These are phyloP conservation scores for Standfussiana lucernea DNA, from an alignment of 2,888 invertebrate species.

Conservation along the genomic window DNA sequence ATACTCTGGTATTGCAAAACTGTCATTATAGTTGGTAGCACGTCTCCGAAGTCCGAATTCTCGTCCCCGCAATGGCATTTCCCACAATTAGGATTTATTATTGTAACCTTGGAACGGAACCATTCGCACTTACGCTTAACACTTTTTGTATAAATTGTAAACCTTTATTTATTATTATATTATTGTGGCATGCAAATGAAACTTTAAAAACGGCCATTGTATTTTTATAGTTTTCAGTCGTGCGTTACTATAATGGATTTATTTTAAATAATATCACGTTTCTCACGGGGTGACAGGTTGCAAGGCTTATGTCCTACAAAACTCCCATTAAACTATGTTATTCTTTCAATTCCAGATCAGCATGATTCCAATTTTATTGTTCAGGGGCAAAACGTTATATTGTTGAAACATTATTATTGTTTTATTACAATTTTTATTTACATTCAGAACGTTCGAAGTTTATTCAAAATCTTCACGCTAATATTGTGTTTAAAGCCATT, in stretches of 20 bases:
- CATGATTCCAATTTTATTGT: conserved; percentile 69
- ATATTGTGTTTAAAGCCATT: conserved; percentile 65
- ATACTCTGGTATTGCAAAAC: conserved; percentile 6
- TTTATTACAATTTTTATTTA: conserved; percentile 66
- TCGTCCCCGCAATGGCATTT: not conserved
- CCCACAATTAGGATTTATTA: conserved; percentile 47
- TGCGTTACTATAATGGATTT: conserved; percentile 34
- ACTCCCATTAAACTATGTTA: conserved; percentile 50
- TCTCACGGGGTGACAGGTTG: conserved; percentile 35
- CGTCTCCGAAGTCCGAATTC: conserved; percentile 11
- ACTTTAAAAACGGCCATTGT: conserved; percentile 28
- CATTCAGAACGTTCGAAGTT: conserved; percentile 55
- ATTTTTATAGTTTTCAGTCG: conserved; percentile 41
- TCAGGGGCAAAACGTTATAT: conserved; percentile 61
- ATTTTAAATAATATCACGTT: conserved; percentile 44
- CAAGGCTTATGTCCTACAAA: conserved; percentile 43
- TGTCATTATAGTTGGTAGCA: conserved; percentile 13
- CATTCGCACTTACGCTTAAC: not conserved
- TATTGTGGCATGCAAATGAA: conserved; percentile 22
- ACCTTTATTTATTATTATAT: conserved; percentile 18
- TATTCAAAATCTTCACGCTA: conserved; percentile 67
- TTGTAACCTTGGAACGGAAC: conserved; percentile 16
- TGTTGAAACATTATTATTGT: conserved; percentile 61
- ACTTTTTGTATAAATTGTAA: conserved; percentile 21
- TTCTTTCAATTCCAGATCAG: conserved; percentile 59